Percentiles rank a stretch among this genome's conserved stretches.
Evolutionary conservation across 2,113 vertebrate genomes (phyloP).

Genomic region (Brachionichthys hirsutus): DNA sequence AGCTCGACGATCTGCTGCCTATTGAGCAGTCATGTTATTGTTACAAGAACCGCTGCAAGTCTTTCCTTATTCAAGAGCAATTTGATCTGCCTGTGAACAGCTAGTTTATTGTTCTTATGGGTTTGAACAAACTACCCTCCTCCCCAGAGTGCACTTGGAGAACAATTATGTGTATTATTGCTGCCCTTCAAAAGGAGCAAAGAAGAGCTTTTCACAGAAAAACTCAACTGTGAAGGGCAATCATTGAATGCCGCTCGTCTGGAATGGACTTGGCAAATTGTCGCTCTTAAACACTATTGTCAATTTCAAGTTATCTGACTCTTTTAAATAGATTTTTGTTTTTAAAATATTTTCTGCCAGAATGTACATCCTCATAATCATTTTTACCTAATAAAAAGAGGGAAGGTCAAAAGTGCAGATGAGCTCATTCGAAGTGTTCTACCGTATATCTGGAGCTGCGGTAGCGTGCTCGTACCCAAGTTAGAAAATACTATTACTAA

Average conservation of each 20-base stretch:
- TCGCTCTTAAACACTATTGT: too few species aligned
- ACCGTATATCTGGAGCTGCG: background rate
- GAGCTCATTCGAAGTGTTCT: constrained; percentile 9
- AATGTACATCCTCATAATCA: background rate
- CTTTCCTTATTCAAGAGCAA: constrained; percentile 4
- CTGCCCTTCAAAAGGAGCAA: background rate
- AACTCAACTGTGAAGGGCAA: too few species aligned
- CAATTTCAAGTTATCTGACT: too few species aligned
- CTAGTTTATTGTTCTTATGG: constrained; percentile 21
- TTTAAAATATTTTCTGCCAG: background rate
- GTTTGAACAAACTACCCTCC: constrained; percentile 13
- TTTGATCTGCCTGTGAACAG: constrained; percentile 32
- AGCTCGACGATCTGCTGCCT: constrained; percentile 47
- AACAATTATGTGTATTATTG: background rate
- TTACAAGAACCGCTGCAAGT: constrained; percentile 14
- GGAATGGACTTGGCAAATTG: too few species aligned
- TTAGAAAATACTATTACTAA: constrained; percentile 27
- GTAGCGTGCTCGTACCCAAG: background rate
- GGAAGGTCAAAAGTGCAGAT: background rate
- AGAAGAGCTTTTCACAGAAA: background rate
- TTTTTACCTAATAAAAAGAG: too few species aligned
- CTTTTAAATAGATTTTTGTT: too few species aligned
- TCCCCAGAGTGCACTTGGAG: constrained; percentile 5
- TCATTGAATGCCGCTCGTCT: too few species aligned
- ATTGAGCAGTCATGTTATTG: constrained; percentile 38